phyloP scores from a whole-genome alignment of 2,797 vertebrate genomes.

The Eospalax fontanierii region DNA sequence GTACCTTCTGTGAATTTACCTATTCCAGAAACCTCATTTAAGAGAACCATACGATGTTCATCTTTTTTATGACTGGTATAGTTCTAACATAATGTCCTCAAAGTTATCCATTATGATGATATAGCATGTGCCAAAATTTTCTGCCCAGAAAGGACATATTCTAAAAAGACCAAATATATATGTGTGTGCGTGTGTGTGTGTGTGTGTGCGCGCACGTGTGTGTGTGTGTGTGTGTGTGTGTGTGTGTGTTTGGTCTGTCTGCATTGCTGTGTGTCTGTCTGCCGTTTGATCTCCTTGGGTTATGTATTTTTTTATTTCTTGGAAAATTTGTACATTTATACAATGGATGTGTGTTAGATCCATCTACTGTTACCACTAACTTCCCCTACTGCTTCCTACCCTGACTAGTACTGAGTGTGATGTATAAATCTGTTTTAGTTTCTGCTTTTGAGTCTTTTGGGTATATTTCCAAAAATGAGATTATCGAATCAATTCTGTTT shows the following conservation, averaged over 20 bases:
- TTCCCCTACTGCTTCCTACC: not conserved
- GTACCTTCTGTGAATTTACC: not conserved
- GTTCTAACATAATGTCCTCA: not conserved
- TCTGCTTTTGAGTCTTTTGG: constrained; percentile 19
- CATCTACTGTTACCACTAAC: not conserved
- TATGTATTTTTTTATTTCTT: not conserved
- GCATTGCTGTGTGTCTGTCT: not conserved
- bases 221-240: not conserved
- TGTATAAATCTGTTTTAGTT: not conserved
- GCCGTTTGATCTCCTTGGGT: not conserved
- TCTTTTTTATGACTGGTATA: constrained; percentile 32
- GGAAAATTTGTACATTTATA: not conserved
- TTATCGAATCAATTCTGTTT: constrained; percentile 3
- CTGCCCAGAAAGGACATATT: not conserved
- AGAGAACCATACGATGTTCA: not conserved
- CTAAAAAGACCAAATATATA: not conserved
- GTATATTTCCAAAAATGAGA: not conserved
- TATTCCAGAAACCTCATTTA: not conserved
- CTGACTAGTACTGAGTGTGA: not conserved
- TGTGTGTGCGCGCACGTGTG: not conserved
- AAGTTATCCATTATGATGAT: not conserved
- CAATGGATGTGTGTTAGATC: not conserved
- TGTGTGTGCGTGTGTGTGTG: no score
- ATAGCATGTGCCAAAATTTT: constrained; percentile 24
- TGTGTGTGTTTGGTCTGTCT: not conserved